These are phyloP conservation scores for Nebria brevicollis DNA, from an alignment of 2,888 invertebrate species.

Conservation along the genomic window DNA sequence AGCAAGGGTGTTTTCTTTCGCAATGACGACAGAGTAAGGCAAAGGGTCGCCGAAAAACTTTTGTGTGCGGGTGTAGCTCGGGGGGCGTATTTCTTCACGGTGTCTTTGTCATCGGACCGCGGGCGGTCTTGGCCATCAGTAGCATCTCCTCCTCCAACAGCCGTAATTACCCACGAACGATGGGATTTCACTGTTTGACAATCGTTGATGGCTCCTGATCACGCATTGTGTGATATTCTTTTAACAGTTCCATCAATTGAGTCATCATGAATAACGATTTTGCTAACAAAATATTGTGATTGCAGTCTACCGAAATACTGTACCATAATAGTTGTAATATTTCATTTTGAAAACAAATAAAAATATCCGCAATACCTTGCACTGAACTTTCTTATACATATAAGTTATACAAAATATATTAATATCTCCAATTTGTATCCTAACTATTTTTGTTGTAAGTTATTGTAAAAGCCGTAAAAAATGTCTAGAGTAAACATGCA, in stretches of 20 bases:
- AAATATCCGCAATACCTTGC: no score
- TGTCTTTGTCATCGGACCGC: slow-evolving; percentile 22
- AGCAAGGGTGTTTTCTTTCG: slow-evolving; percentile 26
- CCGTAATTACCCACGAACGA: slow-evolving; percentile 22
- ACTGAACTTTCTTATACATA: no score
- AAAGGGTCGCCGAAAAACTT: slow-evolving; percentile 10
- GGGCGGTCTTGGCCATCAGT: slow-evolving; percentile 9
- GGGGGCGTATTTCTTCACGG: not conserved
- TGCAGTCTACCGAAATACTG: not conserved
- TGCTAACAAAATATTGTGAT: not conserved
- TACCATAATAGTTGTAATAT: no score
- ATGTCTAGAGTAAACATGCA: no score
- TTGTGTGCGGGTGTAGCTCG: slow-evolving; percentile 5
- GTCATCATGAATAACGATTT: not conserved
- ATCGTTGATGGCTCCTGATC: slow-evolving; percentile 19
- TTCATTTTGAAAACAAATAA: no score
- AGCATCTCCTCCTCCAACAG: not conserved
- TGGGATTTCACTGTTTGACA: slow-evolving; percentile 29
- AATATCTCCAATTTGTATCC: no score
- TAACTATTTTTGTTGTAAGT: no score
- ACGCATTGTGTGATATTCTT: slow-evolving; percentile 5
- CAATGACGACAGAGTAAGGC: not conserved
- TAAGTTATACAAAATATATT: no score
- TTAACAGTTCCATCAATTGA: not conserved
- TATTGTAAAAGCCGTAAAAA: no score